Evolutionary conservation across 2,888 invertebrate species (phyloP), one percentile per base, ranked within the genome.

Genomic region (Drosophila neutralis): DNA sequence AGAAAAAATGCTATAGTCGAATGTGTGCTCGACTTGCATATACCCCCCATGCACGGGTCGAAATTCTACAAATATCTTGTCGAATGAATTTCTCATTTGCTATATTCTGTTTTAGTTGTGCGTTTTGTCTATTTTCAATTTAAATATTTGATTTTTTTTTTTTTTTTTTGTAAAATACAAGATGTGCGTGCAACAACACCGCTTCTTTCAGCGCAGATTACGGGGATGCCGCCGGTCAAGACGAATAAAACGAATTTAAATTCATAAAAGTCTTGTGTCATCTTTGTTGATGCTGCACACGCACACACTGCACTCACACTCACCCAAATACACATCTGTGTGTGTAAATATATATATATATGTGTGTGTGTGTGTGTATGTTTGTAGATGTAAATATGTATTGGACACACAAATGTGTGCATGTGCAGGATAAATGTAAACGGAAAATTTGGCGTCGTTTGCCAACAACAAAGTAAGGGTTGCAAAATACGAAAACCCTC

Each of bases 381-480:
- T 29, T 21, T 48, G 7, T 11, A 42, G 27, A 45, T 7, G 27
- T 29, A 62, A 11, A 53, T 38, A 45, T 27, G 24, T 18, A 29
- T 24, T 21, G 21, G 13, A 29, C 21, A 38, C 24, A 27, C 38
- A 53, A 18, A 35, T 48, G 18, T 56, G 36, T 42, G 38, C 40
- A 24, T 42, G 13, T 36, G 53, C 53, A 67, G 61, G n/a, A 73
- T 64, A 75, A 62, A 61, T 61, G 74, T 59, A 68, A 64, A 24
- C 56, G 35, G 31, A 61, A 65, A 64, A 74, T 59, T 61, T 48
- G 21, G 63, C 60, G 63, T 63, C 48, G 57, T 48, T 61, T 15
- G 36, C 53, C 48, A 72, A 68, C 58, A 54, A 71, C 60, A 61
- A 61, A 27, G 51, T 61, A 63, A 62, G 78, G 78, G 78, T 78